Evolutionary conservation across 2,888 invertebrate species (phyloP).

Genomic region (Hedychridium roseum): DNA sequence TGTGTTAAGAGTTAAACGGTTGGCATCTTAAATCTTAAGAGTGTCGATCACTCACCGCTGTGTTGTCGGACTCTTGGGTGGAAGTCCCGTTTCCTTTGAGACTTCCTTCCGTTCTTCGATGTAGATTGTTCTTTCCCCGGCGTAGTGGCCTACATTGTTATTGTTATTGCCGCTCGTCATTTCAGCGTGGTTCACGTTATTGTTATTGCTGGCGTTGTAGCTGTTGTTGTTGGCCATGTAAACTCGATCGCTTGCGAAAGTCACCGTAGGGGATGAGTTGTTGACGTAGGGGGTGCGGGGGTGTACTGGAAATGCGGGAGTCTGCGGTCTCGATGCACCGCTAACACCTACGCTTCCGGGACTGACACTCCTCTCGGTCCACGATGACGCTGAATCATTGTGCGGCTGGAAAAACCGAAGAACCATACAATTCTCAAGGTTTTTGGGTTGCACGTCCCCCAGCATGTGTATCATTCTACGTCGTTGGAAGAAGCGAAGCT

Average conservation of each 20-base stretch:
- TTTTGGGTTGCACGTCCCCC: too few relatives aligned
- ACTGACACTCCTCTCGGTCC: constrained; percentile 67
- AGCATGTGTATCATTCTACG: too few relatives aligned
- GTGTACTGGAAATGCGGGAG: constrained; percentile 93
- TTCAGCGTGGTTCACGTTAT: constrained; percentile 37
- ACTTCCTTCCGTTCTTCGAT: constrained; percentile 58
- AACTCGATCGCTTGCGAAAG: constrained; percentile 55
- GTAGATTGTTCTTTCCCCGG: constrained; percentile 53
- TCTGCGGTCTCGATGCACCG: constrained; percentile 77
- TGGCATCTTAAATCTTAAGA: too few relatives aligned
- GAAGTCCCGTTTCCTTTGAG: constrained; percentile 68
- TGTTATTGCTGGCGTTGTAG: constrained; percentile 44
- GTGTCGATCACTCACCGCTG: constrained; percentile 71
- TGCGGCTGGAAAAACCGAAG: too few relatives aligned
- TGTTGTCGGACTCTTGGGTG: constrained; percentile 83
- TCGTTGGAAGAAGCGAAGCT: too few relatives aligned
- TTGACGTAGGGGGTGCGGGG: constrained; percentile 88
- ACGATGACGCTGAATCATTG: constrained; percentile 73
- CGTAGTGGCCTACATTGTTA: constrained; percentile 49
- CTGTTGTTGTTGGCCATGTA: constrained; percentile 49
- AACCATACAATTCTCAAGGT: too few relatives aligned
- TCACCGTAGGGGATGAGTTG: constrained; percentile 73
- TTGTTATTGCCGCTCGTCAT: constrained; percentile 40
- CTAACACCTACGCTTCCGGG: constrained; percentile 67
- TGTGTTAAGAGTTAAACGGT: too few relatives aligned